Evolutionary conservation across 1,140 invertebrate genomes (phyloP), one percentile per base, ranked within the genome.

Genomic region (Zophobas atratus): DNA sequence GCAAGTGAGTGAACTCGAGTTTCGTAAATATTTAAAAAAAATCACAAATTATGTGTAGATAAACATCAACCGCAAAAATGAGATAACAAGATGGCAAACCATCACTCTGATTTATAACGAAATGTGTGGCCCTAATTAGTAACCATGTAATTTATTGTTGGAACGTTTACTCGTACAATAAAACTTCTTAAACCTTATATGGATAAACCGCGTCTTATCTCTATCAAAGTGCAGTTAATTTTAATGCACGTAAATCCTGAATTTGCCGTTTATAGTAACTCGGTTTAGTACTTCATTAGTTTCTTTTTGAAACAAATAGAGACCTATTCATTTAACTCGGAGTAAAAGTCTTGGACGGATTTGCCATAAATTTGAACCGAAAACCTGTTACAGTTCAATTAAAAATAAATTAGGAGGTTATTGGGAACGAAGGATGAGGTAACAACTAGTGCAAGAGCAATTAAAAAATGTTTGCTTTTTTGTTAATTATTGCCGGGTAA

Each of bases 401-500:
- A 46, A 46, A 46, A 3, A 8, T 46, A 4, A 38, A 36, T 38
- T 60, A 36, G 6, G 1, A 60, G n/a, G 36, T 38, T 39, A 60
- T 60, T 39, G 56, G 8, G 56, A 60, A 60, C 56, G 56, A 60
- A 60, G 35, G 56, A 60, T 60, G 56, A 60, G 56, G 56, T 39
- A 60, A 60, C 38, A 60, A 56, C 34, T 46, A 8, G 43, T 46
- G 8, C 43, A 46, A 8, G 8, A 46, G 43, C 8, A 60, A 60
- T 60, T 60, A 60, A 60, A 60, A 60, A 60, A 60, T 60, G 38
- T 60, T 60, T 60, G 56, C 56, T 60, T 60, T 60, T 39, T 60
- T 60, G 36, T 60, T 60, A n/a, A 60, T 60, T 39, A 60, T 35
- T 60, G 56, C 36, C 56, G 56, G 56, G 38, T 60, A 60, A 60